Percentiles rank a stretch among this genome's conserved stretches.
Conservation (phyloP, 2,113 vertebrate genomes). For the Nestor notabilis region DNA sequence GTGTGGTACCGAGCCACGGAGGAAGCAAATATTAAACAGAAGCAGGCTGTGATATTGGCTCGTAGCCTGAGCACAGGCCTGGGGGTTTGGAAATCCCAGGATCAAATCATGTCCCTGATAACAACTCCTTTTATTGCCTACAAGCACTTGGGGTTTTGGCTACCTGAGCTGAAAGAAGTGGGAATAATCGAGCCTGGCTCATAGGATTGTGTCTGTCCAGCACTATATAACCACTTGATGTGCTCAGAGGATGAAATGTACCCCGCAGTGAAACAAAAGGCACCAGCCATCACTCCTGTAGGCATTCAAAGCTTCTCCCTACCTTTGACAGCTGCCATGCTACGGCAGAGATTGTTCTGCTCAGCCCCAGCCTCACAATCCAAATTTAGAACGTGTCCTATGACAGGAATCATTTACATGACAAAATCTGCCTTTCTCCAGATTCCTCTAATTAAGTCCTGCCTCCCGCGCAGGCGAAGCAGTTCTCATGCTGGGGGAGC, state of each 20-base stretch:
- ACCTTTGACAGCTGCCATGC: slow-evolving; percentile 63
- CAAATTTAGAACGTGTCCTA: slow-evolving; percentile 58
- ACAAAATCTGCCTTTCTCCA: slow-evolving; percentile 67
- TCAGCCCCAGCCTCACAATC: slow-evolving; percentile 52
- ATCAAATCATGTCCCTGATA: neutral
- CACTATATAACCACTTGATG: neutral
- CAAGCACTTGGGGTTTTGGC: neutral
- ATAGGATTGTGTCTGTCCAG: slow-evolving; percentile 17
- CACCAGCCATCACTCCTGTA: slow-evolving; percentile 42
- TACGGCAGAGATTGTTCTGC: slow-evolving; percentile 52
- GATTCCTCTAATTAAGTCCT: slow-evolving; percentile 60
- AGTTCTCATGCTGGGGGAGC: neutral
- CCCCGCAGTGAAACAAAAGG: slow-evolving; percentile 34
- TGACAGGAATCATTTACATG: slow-evolving; percentile 69
- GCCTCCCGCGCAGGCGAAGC: slow-evolving; percentile 34
- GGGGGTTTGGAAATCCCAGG: slow-evolving; percentile 38
- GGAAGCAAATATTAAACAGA: slow-evolving; percentile 19
- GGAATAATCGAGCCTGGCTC: slow-evolving; percentile 4
- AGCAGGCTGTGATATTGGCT: slow-evolving; percentile 35
- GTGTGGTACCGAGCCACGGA: neutral
- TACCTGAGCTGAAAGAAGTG: slow-evolving; percentile 11
- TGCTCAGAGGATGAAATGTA: slow-evolving; percentile 32
- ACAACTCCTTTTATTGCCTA: slow-evolving; percentile 26
- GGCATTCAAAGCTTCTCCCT: slow-evolving; percentile 49
- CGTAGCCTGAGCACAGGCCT: neutral